Evolutionary conservation across 2,888 invertebrate genomes (phyloP), one percentile per base, ranked within the genome.

Genomic region (Subacronicta megacephala): DNA sequence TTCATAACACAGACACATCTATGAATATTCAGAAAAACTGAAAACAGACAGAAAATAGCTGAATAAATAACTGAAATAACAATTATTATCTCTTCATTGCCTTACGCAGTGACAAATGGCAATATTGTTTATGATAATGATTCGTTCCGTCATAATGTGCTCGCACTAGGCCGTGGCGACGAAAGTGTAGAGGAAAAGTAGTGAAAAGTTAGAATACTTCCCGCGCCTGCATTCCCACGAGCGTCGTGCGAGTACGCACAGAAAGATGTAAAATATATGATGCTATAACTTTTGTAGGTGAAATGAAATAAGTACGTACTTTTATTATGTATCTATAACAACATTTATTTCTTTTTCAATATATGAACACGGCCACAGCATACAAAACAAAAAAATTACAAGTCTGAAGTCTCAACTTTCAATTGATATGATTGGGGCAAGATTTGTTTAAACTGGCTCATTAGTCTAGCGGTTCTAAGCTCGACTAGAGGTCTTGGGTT

Each of bases 181-280:
- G 87, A 89, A 89, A 88, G 87, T 89, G 80, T 42, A 10, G 62
- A 78, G 81, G 87, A 88, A 90, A 89, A 89, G 85, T 85, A 64
- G 88, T 83, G 85, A 87, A 88, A 89, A 88, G 84, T 80, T 80
- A 72, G 77, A 85, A 83, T 83, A 84, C 83, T 84, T 83, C 82
- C 85, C 81, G 78, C 78, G 78, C 60, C 61, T 70, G 67, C 63
- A 77, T 76, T 82, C 80, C 80, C 78, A 80, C 79, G 76, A 77
- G 58, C 6, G n/a, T 18, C 6, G 7, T 36, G 43, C 54, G 36
- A 49, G 71, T 29, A 50, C 37, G 33, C 33, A 76, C 0, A 0
- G 6, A 7, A 36, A 58, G 70, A 61, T 57, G n/a, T 6, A 7
- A 15, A n/a, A 36, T 52, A 9, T 20, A 44, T 6, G 6, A 20